A percentile compares a stretch with the other conserved stretches of the same genome.
phyloP scores from a whole-genome alignment of 2,797 vertebrate genomes.

The Pseudomugil gertrudae region DNA sequence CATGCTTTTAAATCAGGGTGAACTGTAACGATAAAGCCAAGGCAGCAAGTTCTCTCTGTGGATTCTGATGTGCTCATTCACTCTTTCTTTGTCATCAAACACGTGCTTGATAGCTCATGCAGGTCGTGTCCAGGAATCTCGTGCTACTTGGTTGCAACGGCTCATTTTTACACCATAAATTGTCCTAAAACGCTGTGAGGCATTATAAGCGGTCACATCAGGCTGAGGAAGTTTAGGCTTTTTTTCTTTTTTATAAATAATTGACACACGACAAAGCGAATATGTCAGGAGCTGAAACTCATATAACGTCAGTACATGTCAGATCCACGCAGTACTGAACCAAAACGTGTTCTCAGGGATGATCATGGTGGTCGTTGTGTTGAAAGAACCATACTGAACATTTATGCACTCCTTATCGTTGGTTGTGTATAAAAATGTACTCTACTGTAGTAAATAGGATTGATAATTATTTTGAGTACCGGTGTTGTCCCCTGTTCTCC shows the following conservation, averaged over 20 bases:
- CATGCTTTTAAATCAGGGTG: slow-evolving; percentile 72
- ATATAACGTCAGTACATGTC: slow-evolving; percentile 53
- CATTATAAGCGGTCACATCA: slow-evolving; percentile 43
- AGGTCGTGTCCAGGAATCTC: no score
- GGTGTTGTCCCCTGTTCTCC: slow-evolving; percentile 34
- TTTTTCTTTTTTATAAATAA: background rate
- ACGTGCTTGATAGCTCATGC: background rate
- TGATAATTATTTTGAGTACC: slow-evolving; percentile 58
- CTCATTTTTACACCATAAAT: slow-evolving; percentile 21
- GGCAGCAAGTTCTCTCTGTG: slow-evolving; percentile 55
- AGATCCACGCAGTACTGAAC: slow-evolving; percentile 77
- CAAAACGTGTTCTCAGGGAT: slow-evolving; percentile 85
- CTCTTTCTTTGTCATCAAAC: slow-evolving; percentile 28
- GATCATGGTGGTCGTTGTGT: slow-evolving; percentile 60
- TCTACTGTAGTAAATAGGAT: slow-evolving; percentile 77
- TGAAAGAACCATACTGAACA: slow-evolving; percentile 43
- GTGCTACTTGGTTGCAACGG: background rate
- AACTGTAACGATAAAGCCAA: slow-evolving; percentile 66
- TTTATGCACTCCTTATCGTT: slow-evolving; percentile 50
- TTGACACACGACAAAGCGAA: slow-evolving; percentile 24
- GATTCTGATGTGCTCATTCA: slow-evolving; percentile 45
- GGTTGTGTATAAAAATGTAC: slow-evolving; percentile 64
- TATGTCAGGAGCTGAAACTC: slow-evolving; percentile 38
- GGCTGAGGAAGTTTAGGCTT: slow-evolving; percentile 9
- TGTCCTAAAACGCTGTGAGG: slow-evolving; percentile 18